These are phyloP conservation scores for Leptopilina clavipes DNA, from an alignment of 1,140 invertebrate species.

Conservation along the genomic window DNA sequence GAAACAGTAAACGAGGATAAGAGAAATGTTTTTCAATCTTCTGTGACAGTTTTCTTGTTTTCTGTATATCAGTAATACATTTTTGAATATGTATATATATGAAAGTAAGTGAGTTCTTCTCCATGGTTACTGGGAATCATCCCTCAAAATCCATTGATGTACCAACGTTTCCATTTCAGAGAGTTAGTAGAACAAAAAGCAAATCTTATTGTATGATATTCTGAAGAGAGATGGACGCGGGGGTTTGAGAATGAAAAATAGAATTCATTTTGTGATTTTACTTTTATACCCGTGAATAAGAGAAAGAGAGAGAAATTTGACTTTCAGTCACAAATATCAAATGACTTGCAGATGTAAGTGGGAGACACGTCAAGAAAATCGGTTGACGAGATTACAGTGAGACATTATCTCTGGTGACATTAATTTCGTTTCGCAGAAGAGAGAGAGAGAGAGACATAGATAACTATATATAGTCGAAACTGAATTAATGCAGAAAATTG, in stretches of 20 bases:
- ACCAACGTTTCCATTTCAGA: background rate
- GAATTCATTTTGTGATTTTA: conserved; percentile 4
- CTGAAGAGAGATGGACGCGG: background rate
- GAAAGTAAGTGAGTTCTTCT: background rate
- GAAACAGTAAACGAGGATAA: no score
- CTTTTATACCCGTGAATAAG: background rate
- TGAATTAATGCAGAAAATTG: conserved; percentile 4
- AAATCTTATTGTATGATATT: background rate
- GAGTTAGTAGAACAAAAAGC: conserved; percentile 1
- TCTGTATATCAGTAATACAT: no score
- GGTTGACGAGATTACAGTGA: background rate
- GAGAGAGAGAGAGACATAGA: background rate
- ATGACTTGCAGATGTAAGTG: conserved; percentile 4
- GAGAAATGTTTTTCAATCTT: no score
- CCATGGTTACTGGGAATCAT: background rate
- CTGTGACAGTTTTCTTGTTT: no score
- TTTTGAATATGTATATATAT: no score
- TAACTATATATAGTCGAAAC: no score
- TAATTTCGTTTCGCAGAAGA: background rate
- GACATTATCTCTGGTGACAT: background rate
- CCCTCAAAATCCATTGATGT: background rate
- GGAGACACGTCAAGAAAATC: background rate
- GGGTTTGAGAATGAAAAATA: background rate
- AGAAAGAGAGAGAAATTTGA: background rate
- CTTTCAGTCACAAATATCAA: background rate